Evolutionary conservation across 2,113 vertebrate genomes (phyloP).

Genomic region (Talpa occidentalis): DNA sequence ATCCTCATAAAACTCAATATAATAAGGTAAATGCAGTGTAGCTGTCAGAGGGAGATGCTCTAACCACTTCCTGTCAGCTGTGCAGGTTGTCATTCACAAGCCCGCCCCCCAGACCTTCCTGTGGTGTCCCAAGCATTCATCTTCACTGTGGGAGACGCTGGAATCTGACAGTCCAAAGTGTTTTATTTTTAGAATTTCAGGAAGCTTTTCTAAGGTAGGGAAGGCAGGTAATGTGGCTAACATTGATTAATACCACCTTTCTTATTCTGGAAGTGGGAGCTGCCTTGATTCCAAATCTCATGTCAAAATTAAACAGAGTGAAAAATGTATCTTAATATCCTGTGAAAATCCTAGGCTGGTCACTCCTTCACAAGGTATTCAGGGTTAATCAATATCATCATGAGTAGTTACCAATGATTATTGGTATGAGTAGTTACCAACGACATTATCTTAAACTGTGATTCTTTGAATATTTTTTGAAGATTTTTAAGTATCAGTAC

Average conservation of each 20-base stretch:
- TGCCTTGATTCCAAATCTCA: not conserved
- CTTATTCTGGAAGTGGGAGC: not conserved
- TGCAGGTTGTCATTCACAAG: not conserved
- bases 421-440: no score
- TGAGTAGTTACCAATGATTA: not conserved
- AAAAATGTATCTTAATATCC: not conserved
- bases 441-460: not conserved
- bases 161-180: not conserved
- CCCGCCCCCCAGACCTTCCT: not conserved
- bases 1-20: not conserved
- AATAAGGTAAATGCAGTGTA: conserved; percentile 21
- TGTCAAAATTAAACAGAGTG: not conserved
- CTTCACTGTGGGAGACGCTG: not conserved
- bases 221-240: not conserved
- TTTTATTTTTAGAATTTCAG: not conserved
- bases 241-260: not conserved
- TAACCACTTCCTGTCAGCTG: not conserved
- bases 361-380: not conserved
- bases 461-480: not conserved
- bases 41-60: not conserved
- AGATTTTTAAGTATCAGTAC: not conserved
- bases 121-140: not conserved
- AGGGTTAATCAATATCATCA: not conserved
- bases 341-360: not conserved
- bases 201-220: not conserved